Evolutionary conservation across 2,888 invertebrate genomes (phyloP).

Genomic region (Xanthia togata): DNA sequence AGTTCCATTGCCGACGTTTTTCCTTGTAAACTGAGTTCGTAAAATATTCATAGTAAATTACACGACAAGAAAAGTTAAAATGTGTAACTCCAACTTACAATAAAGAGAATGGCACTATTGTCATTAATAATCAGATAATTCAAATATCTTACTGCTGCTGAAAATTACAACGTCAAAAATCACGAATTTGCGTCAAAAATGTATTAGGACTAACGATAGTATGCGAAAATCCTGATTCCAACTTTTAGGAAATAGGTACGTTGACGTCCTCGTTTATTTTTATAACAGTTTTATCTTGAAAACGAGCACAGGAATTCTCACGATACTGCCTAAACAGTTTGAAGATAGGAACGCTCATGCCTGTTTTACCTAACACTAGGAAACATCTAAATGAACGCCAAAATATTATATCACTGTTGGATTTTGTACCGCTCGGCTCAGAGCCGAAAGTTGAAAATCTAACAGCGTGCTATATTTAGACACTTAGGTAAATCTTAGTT

Average conservation of each 20-base stretch:
- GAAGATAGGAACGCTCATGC: constrained; percentile 41
- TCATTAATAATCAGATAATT: too few relatives aligned
- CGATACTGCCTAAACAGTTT: constrained; percentile 50
- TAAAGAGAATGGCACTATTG: too few relatives aligned
- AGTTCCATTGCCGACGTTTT: too few relatives aligned
- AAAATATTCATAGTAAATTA: too few relatives aligned
- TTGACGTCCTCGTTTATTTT: constrained; percentile 44
- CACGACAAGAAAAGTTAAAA: too few relatives aligned
- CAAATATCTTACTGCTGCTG: too few relatives aligned
- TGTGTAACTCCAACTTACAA: too few relatives aligned
- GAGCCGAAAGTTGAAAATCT: neutral
- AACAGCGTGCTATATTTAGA: neutral
- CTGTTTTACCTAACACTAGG: neutral
- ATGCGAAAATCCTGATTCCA: constrained; percentile 15
- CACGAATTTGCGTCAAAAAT: too few relatives aligned
- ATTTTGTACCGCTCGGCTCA: neutral
- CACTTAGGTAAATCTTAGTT: constrained; percentile 34
- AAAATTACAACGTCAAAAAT: too few relatives aligned
- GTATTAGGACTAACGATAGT: neutral
- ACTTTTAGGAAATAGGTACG: constrained; percentile 31
- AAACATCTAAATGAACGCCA: neutral
- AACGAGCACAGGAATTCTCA: constrained; percentile 35
- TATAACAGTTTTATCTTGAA: constrained; percentile 41
- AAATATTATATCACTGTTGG: neutral
- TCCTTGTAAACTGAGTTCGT: too few relatives aligned